Evolutionary conservation across 1,140 invertebrate genomes (phyloP).

Genomic region (Zelostemma sp.): DNA sequence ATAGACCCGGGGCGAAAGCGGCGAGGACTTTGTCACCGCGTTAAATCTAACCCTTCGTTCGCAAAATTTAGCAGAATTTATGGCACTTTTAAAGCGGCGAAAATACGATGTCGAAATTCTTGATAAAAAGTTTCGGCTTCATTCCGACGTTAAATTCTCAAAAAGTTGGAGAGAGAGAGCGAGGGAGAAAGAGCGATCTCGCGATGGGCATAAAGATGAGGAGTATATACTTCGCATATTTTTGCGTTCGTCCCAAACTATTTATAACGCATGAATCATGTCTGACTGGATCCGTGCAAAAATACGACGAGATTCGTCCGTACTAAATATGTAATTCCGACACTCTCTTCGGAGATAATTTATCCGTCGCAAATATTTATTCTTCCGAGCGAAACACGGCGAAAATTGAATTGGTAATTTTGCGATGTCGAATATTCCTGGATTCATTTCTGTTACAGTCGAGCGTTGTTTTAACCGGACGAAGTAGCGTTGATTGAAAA

Average conservation of each 20-base stretch:
- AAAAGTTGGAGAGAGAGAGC: not conserved
- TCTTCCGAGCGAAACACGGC: too few species aligned
- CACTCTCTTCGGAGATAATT: not conserved
- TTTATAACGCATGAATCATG: conserved; percentile 65
- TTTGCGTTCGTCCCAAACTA: conserved; percentile 59
- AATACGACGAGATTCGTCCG: conserved; percentile 48
- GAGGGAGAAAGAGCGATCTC: not conserved
- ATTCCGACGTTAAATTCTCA: not conserved
- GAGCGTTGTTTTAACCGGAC: not conserved
- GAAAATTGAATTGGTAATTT: too few species aligned
- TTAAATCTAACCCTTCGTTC: conserved; percentile 45
- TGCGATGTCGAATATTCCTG: too few species aligned
- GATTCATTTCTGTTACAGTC: too few species aligned
- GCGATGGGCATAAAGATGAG: conserved; percentile 41
- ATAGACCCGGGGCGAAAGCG: conserved; percentile 19
- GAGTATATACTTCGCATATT: conserved; percentile 53
- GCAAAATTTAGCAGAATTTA: conserved; percentile 6
- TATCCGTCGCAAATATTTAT: conserved; percentile 1
- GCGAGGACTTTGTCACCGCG: conserved; percentile 64
- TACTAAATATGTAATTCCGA: conserved; percentile 3
- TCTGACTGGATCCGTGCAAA: conserved; percentile 49
- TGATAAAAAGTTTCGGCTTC: conserved; percentile 1
- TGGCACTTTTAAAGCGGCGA: not conserved
- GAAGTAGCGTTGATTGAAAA: conserved; percentile 17
- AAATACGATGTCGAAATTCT: not conserved